Evolutionary conservation across 2,113 vertebrate genomes (phyloP).

Genomic region (Baryphthengus martii): DNA sequence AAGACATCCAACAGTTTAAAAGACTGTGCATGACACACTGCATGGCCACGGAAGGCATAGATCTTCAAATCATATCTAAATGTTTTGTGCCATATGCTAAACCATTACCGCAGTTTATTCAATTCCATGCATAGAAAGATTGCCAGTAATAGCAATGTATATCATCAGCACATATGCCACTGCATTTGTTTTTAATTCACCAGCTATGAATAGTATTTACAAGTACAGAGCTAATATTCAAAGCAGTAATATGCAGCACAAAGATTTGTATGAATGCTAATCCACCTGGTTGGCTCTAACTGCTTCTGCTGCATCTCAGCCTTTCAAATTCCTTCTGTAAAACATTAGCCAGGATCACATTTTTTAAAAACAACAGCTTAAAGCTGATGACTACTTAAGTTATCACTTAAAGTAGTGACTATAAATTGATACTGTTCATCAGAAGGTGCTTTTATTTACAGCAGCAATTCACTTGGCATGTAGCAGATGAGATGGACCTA

Average conservation of each 20-base stretch:
- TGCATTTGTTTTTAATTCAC: neutral
- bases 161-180: neutral
- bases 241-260: neutral
- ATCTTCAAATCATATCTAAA: neutral
- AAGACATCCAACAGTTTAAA: neutral
- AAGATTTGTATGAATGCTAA: neutral
- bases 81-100: neutral
- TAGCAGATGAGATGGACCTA: neutral
- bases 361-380: slow-evolving; percentile 46
- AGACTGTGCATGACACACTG: neutral
- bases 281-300: neutral
- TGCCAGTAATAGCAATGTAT: neutral
- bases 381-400: slow-evolving; percentile 56
- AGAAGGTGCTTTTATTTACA: slow-evolving; percentile 62
- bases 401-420: slow-evolving; percentile 32
- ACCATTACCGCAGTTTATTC: neutral
- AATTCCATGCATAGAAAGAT: neutral
- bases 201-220: neutral
- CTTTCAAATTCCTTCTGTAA: slow-evolving; percentile 74
- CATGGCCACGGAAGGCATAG: neutral
- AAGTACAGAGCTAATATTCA: neutral
- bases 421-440: slow-evolving; percentile 29
- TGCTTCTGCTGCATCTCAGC: slow-evolving; percentile 19
- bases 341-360: slow-evolving; percentile 75
- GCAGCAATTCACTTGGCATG: neutral